phyloP scores from a whole-genome alignment of 2,888 invertebrate species.

The Andrena dorsata region DNA sequence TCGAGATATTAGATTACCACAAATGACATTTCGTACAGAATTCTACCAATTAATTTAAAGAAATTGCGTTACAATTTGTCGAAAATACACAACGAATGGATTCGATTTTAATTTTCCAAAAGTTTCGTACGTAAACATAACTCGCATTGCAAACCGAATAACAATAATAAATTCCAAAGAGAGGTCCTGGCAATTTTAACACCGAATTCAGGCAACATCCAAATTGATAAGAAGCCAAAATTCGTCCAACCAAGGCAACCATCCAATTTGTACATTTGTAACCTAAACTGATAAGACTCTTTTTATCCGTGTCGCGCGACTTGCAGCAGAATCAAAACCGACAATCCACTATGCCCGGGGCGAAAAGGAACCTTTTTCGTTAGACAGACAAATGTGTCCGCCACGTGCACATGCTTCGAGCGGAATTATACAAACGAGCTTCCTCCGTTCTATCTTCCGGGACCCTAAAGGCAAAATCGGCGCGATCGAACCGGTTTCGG shows the following conservation, averaged over 20 bases:
- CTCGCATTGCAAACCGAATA: too few species aligned
- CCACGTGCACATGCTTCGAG: not conserved
- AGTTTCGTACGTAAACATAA: too few species aligned
- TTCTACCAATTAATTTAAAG: not conserved
- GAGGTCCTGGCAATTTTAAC: not conserved
- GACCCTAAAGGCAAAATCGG: not conserved
- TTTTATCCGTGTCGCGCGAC: not conserved
- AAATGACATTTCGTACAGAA: not conserved
- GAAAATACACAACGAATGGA: not conserved
- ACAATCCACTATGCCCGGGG: constrained; percentile 18
- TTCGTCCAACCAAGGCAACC: constrained; percentile 9
- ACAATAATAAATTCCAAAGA: too few species aligned
- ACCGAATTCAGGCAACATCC: not conserved
- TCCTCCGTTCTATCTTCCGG: constrained; percentile 43
- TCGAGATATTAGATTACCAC: not conserved
- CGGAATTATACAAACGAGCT: not conserved
- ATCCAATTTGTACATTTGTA: constrained; percentile 26
- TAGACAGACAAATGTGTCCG: not conserved
- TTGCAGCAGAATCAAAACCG: constrained; percentile 16
- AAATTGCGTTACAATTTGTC: not conserved
- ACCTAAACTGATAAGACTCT: not conserved
- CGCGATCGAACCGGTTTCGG: constrained; percentile 4
- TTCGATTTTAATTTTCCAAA: not conserved
- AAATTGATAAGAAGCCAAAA: not conserved
- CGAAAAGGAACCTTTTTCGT: not conserved